Percentiles rank a stretch among this genome's conserved stretches.
Conservation (phyloP, 1,140 invertebrate genomes). For the Trialeurodes vaporariorum region DNA sequence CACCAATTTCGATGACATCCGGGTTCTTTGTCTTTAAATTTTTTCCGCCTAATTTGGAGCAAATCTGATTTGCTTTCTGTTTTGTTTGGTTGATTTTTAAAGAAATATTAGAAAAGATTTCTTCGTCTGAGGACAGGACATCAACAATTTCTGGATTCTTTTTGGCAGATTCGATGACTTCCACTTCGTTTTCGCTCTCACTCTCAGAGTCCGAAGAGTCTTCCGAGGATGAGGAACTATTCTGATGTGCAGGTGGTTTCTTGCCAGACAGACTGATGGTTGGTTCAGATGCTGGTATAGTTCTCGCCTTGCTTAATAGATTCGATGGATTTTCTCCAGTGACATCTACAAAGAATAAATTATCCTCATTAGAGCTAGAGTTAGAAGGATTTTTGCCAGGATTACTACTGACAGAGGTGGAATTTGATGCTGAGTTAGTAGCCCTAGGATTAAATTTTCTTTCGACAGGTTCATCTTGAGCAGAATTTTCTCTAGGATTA, state of each 20-base stretch:
- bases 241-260: background rate
- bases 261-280: background rate
- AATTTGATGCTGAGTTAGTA: background rate
- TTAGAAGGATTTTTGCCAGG: no score
- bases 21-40: background rate
- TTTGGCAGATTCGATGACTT: background rate
- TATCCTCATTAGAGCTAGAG: background rate
- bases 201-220: background rate
- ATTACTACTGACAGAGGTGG: no score
- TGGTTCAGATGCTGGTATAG: background rate
- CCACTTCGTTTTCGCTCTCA: background rate
- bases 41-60: background rate
- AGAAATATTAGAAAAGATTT: background rate
- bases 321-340: background rate
- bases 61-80: background rate
- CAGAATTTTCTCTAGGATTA: background rate
- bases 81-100: background rate
- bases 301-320: background rate
- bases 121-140: background rate
- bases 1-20: no score
- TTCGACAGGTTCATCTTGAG: background rate
- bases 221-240: background rate
- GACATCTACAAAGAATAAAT: background rate
- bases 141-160: background rate
- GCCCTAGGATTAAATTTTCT: background rate